phyloP scores from a whole-genome alignment of 2,113 vertebrate species.

The Peromyscus californicus region DNA sequence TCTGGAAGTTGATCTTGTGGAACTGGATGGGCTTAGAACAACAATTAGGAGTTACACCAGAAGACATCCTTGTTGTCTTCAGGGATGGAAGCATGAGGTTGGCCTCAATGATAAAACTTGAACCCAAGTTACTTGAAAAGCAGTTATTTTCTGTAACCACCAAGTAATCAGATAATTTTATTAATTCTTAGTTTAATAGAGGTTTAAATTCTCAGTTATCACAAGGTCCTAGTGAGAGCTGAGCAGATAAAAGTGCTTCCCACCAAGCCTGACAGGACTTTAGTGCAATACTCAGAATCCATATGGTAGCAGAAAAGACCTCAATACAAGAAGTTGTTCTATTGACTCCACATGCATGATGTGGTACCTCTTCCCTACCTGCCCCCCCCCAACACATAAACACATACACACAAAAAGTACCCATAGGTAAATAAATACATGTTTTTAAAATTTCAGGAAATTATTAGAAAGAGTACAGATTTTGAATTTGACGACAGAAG shows the following conservation, averaged over 20 bases:
- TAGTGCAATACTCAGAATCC: too few relatives aligned
- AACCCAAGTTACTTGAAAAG: background rate
- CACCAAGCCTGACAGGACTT: background rate
- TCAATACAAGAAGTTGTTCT: background rate
- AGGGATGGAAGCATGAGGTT: background rate
- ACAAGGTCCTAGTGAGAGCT: background rate
- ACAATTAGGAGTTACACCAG: background rate
- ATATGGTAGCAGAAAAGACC: background rate
- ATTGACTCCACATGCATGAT: background rate
- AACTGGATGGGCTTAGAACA: background rate
- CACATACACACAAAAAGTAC: background rate
- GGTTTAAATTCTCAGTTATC: background rate
- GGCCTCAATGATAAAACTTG: background rate
- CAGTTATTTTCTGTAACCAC: background rate
- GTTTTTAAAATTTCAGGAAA: background rate
- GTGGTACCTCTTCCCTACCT: background rate
- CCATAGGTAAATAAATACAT: background rate
- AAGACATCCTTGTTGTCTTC: background rate
- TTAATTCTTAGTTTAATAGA: background rate
- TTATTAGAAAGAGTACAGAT: background rate
- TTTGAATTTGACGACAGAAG: slow-evolving; percentile 63
- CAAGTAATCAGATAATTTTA: background rate
- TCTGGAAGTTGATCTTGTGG: background rate
- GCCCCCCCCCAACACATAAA: background rate
- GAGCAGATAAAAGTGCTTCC: background rate